phyloP scores from a whole-genome alignment of 2,113 vertebrate genomes.

The Hymenochirus boettgeri region DNA sequence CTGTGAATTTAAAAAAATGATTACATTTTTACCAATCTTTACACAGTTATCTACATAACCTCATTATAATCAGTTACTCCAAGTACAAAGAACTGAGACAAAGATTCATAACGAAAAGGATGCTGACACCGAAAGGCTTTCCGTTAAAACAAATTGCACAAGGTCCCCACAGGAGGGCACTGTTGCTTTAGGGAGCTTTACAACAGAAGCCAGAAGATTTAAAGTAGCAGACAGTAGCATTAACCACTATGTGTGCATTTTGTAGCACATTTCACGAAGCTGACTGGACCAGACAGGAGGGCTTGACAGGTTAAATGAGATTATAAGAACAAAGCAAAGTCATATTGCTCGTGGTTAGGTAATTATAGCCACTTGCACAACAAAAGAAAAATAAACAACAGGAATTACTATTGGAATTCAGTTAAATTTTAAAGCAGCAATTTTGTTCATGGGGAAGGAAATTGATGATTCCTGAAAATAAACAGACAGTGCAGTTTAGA shows the following conservation, averaged over 20 bases:
- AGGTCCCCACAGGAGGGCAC: conserved; percentile 24
- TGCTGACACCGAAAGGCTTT: too few relatives aligned
- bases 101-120: too few relatives aligned
- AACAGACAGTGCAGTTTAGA: conserved; percentile 32
- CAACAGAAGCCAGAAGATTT: background rate
- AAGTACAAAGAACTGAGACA: too few relatives aligned
- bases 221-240: background rate
- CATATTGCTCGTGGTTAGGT: conserved; percentile 32
- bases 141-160: too few relatives aligned
- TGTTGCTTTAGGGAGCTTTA: conserved; percentile 20
- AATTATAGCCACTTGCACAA: conserved; percentile 36
- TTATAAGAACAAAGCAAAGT: conserved; percentile 40
- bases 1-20: too few relatives aligned
- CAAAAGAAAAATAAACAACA: conserved; percentile 28
- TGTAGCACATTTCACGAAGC: conserved; percentile 15
- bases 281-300: conserved; percentile 32
- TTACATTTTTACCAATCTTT: too few relatives aligned
- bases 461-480: conserved; percentile 38
- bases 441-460: conserved; percentile 16
- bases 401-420: conserved; percentile 2
- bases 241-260: conserved; percentile 18
- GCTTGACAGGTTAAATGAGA: conserved; percentile 42
- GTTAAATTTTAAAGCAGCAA: conserved; percentile 25
- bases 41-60: too few relatives aligned
- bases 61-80: too few relatives aligned